These are phyloP conservation scores for Gisinianus flammeolus DNA, from an alignment of 2,888 invertebrate species.

Conservation along the genomic window DNA sequence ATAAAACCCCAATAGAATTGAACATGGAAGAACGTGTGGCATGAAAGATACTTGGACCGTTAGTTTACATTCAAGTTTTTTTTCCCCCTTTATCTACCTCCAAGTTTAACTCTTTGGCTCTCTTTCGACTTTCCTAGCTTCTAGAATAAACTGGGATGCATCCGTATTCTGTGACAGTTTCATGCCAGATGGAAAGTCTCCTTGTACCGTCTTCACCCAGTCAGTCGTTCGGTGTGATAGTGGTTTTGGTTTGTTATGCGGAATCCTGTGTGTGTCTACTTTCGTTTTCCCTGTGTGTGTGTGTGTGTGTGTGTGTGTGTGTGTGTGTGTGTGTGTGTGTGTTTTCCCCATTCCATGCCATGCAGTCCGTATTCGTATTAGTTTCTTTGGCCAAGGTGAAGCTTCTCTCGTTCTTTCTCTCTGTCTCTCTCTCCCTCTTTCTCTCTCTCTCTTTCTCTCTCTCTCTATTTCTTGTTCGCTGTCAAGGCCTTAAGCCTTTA, in stretches of 20 bases:
- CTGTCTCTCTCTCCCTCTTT: neutral
- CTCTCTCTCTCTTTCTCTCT: neutral
- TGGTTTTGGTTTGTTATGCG: neutral
- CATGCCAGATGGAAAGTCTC: neutral
- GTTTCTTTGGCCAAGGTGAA: neutral
- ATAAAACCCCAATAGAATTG: neutral
- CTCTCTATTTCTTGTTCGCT: neutral
- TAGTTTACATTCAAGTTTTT: constrained; percentile 10
- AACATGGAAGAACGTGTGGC: neutral
- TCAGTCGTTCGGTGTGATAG: neutral
- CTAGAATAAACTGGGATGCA: neutral
- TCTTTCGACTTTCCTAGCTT: neutral
- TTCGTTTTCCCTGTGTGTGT: neutral
- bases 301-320: neutral
- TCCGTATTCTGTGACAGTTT: neutral
- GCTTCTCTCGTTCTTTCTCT: neutral
- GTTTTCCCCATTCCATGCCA: neutral
- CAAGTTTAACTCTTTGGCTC: neutral
- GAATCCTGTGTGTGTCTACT: neutral
- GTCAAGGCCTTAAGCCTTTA: neutral
- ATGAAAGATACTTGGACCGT: neutral
- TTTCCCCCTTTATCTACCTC: neutral
- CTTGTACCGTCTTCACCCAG: neutral
- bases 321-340: neutral
- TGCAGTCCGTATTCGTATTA: neutral